These are phyloP conservation scores for Cheilosia scutellata DNA, from an alignment of 2,888 invertebrate genomes.

Conservation along the genomic window DNA sequence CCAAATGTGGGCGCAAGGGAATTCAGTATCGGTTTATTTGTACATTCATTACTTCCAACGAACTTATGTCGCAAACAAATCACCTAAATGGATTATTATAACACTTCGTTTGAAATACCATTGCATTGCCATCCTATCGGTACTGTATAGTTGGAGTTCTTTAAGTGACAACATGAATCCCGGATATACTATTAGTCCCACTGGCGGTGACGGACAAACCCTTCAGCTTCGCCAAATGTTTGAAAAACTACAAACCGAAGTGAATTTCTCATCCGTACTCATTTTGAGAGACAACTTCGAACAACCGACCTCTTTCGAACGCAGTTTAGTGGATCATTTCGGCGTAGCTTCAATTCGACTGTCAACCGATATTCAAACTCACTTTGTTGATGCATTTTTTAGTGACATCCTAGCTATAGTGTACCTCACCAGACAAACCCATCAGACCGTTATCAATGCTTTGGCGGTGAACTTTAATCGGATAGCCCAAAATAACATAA, in stretches of 20 bases:
- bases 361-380: not conserved
- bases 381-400: not conserved
- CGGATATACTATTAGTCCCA: not conserved
- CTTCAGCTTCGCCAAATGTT: not conserved
- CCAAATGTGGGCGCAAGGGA: too few relatives aligned
- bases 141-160: too few relatives aligned
- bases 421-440: not conserved
- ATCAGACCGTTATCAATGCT: not conserved
- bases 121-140: too few relatives aligned
- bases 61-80: too few relatives aligned
- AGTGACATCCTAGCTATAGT: slow-evolving; percentile 10
- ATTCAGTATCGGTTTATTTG: too few relatives aligned
- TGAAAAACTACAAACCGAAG: not conserved
- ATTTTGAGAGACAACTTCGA: not conserved
- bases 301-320: not conserved
- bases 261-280: slow-evolving; percentile 6
- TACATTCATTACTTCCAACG: too few relatives aligned
- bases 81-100: too few relatives aligned
- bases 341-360: not conserved
- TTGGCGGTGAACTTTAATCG: not conserved
- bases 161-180: not conserved
- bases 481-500: not conserved
- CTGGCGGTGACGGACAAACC: too few relatives aligned
- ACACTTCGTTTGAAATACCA: too few relatives aligned
- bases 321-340: not conserved